Percentiles rank a stretch among this genome's conserved stretches.
Evolutionary conservation across 1,140 invertebrate species (phyloP).

Genomic region (Colletes gigas): DNA sequence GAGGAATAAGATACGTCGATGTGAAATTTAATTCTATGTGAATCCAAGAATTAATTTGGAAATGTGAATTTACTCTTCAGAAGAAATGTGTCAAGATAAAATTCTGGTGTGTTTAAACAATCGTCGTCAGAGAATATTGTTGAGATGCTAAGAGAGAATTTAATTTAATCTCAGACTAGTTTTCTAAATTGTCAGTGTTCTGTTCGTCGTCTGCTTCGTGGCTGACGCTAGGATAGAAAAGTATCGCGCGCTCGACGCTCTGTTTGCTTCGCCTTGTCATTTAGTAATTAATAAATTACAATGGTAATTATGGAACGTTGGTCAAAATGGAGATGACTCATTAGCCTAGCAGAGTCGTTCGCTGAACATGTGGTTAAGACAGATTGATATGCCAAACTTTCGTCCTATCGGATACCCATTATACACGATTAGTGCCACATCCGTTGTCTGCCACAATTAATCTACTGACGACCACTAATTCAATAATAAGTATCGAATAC

Average conservation of each 20-base stretch:
- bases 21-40: too few species aligned
- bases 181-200: too few species aligned
- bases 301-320: background rate
- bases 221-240: background rate
- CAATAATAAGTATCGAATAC: constrained; percentile 22
- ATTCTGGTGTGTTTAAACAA: too few species aligned
- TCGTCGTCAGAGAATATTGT: too few species aligned
- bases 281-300: constrained; percentile 1
- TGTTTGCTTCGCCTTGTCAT: background rate
- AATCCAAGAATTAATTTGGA: too few species aligned
- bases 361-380: constrained; percentile 40
- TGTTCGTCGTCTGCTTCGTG: too few species aligned
- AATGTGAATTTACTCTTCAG: too few species aligned
- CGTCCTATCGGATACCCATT: constrained; percentile 53
- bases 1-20: too few species aligned
- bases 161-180: too few species aligned
- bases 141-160: too few species aligned
- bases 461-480: constrained; percentile 29
- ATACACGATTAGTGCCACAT: constrained; percentile 43
- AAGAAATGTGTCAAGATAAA: too few species aligned
- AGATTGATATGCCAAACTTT: constrained; percentile 55
- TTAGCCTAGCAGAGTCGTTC: constrained; percentile 23
- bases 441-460: constrained; percentile 40
- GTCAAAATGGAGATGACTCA: constrained; percentile 26
- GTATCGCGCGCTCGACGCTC: background rate